Evolutionary conservation across 1,140 invertebrate genomes (phyloP).

Genomic region (Kradibia gibbosae): DNA sequence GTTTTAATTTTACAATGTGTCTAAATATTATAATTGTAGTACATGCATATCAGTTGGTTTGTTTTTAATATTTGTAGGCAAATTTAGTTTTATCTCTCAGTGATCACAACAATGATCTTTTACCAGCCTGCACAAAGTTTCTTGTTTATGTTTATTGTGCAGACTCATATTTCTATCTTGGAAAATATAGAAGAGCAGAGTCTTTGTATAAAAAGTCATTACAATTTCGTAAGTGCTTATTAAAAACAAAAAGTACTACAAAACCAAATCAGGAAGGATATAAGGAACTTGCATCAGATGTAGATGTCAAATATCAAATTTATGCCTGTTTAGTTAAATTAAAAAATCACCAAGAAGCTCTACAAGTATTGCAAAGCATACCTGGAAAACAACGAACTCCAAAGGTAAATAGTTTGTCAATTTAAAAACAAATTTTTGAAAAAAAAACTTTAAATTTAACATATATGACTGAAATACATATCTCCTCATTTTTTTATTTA

Average conservation of each 20-base stretch:
- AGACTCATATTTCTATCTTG: slow-evolving; percentile 78
- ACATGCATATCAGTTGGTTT: neutral
- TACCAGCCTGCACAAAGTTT: slow-evolving; percentile 75
- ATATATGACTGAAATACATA: neutral
- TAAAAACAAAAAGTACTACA: slow-evolving; percentile 75
- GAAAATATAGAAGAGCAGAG: slow-evolving; percentile 80
- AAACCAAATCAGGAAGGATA: slow-evolving; percentile 71
- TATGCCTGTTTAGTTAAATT: slow-evolving; percentile 79
- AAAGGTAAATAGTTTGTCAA: slow-evolving; percentile 68
- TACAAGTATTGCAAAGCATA: slow-evolving; percentile 79
- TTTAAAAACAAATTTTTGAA: slow-evolving; percentile 32
- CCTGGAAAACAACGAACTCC: slow-evolving; percentile 80
- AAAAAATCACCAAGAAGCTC: slow-evolving; percentile 78
- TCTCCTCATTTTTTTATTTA: slow-evolving; percentile 23
- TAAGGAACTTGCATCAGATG: slow-evolving; percentile 73
- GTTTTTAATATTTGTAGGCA: slow-evolving; percentile 69
- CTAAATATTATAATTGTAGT: neutral
- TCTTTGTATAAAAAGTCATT: slow-evolving; percentile 79
- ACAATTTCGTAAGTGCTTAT: slow-evolving; percentile 79
- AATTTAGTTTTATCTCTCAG: slow-evolving; percentile 78
- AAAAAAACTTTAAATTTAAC: slow-evolving; percentile 32
- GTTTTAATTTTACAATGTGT: neutral
- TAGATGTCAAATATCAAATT: slow-evolving; percentile 85
- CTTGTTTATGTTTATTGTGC: slow-evolving; percentile 80
- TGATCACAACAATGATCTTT: slow-evolving; percentile 77